Percentiles rank a stretch among this genome's conserved stretches.
phyloP scores from a whole-genome alignment of 2,113 vertebrate genomes.

The Menidia beryllina region DNA sequence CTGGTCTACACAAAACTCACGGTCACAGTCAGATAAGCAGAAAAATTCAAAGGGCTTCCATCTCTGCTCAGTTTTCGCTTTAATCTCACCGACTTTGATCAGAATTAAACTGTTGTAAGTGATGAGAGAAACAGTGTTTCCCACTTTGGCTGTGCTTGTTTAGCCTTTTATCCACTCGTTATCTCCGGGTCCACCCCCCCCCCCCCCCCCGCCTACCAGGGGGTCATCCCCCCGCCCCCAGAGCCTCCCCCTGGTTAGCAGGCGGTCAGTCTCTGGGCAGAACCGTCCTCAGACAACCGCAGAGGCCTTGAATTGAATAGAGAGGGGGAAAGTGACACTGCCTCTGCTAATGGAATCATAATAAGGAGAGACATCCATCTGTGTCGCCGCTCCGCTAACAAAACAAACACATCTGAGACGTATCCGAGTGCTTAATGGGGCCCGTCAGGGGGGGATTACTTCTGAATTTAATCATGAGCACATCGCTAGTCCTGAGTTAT shows the following conservation, averaged over 20 bases:
- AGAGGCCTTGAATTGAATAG: constrained; percentile 15
- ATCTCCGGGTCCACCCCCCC: constrained; percentile 32
- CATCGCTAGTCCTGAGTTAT: constrained; percentile 2
- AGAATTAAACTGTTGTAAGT: constrained; percentile 29
- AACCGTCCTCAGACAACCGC: constrained; percentile 12
- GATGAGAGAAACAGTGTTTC: constrained; percentile 16
- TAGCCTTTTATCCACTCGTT: constrained; percentile 31
- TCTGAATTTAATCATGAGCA: constrained; percentile 29
- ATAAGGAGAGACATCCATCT: constrained; percentile 63
- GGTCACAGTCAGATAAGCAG: background rate
- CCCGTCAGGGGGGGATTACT: constrained; percentile 43
- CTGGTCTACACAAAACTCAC: background rate
- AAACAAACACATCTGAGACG: constrained; percentile 62
- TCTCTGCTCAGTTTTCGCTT: constrained; percentile 3
- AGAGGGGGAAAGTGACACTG: constrained; percentile 62
- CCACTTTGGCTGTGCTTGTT: constrained; percentile 34
- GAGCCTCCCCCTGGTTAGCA: constrained; percentile 21
- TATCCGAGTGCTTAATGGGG: constrained; percentile 53
- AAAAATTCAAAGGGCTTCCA: background rate
- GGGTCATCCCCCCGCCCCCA: constrained; percentile 50
- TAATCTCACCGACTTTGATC: constrained; percentile 37
- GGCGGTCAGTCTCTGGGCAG: constrained; percentile 18
- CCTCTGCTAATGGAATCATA: constrained; percentile 64
- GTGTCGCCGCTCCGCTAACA: constrained; percentile 39
- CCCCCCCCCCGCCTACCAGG: constrained; percentile 55